phyloP scores from a whole-genome alignment of 1,140 invertebrate species.

The Formica exsecta region DNA sequence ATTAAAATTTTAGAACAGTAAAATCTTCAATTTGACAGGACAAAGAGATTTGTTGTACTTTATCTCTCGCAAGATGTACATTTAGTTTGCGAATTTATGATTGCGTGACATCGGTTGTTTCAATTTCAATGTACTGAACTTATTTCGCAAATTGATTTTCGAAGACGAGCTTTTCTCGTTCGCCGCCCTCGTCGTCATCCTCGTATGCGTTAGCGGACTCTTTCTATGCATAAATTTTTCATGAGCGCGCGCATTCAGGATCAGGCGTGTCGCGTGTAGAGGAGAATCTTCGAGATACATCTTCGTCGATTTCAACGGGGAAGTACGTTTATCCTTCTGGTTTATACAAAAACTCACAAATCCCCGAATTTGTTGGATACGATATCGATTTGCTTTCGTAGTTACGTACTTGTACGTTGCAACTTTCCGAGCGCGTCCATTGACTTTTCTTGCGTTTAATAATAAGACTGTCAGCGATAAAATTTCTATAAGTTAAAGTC shows the following conservation, averaged over 20 bases:
- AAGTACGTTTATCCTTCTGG: slow-evolving; percentile 32
- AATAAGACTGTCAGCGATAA: not conserved
- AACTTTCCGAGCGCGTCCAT: not conserved
- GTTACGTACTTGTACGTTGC: not conserved
- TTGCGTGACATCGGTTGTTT: slow-evolving; percentile 3
- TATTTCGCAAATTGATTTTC: slow-evolving; percentile 63
- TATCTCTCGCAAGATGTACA: not conserved
- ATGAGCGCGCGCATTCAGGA: slow-evolving; percentile 46
- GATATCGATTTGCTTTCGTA: slow-evolving; percentile 32
- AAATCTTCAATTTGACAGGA: not conserved
- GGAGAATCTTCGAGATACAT: slow-evolving; percentile 54
- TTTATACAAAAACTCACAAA: slow-evolving; percentile 57
- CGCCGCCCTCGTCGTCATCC: not conserved
- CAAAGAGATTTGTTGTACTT: not conserved
- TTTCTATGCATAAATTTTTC: slow-evolving; percentile 70
- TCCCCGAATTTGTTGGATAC: slow-evolving; percentile 28
- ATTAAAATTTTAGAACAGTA: not conserved
- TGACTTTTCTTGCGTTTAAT: slow-evolving; percentile 13
- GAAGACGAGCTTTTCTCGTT: slow-evolving; percentile 38
- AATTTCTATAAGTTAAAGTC: not conserved
- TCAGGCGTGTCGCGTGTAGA: slow-evolving; percentile 24
- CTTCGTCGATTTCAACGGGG: not conserved
- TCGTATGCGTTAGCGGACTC: slow-evolving; percentile 35
- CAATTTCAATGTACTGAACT: slow-evolving; percentile 14
- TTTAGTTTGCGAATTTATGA: not conserved